Base-by-base conservation (phyloP, 1,140 invertebrate species). In the Eumeta japonica region DNA sequence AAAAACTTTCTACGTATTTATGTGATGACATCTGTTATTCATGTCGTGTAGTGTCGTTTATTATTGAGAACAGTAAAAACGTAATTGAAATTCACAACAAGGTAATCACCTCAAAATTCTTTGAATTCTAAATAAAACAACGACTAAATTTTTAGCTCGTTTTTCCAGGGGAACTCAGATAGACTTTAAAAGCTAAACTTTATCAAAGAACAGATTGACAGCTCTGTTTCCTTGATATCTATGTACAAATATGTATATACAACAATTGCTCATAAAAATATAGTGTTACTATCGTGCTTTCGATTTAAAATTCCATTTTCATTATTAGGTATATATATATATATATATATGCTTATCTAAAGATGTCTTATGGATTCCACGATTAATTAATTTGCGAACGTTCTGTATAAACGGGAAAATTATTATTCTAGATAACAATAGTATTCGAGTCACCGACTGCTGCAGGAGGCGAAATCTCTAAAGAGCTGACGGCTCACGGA, bases 391-490 rank as follows among this genome's bases (percentile, higher is more conserved):
- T 42, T 10, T 19, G 15, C 29, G 14, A 43, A 33, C 30, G 14
- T 29, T 11, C 17, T 35, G 34, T 16, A 27, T 39, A 20, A 7
- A 34, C n/a, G n/a, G n/a, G n/a, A n/a, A n/a, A n/a, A n/a, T n/a
- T n/a, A n/a, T n/a, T n/a, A 11, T 48, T 54, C 15, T 49, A 92
- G 86, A 94, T 98, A 48, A 76, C 88, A 20, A 95, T 98, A 63
- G 84, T 94, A 16, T 97, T 98, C 54, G 85, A 90, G 48, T 94
- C 92, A 0, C 79, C 93, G 2, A 84, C 88, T 29, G 84, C 90
- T 1, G 70, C 83, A 33, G 78, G 84, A 43, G 68, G 78, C 34
- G 87, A 87, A 48, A 84, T 97, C 63, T 83, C 87, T 3, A 62
- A 79, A 30, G 91, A 97, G 74, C 56, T 98, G 29, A 74, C 85